A percentile compares a stretch with the other conserved stretches of the same genome.
Evolutionary conservation across 2,113 vertebrate genomes (phyloP).

Genomic region (Pituophis catenifer): DNA sequence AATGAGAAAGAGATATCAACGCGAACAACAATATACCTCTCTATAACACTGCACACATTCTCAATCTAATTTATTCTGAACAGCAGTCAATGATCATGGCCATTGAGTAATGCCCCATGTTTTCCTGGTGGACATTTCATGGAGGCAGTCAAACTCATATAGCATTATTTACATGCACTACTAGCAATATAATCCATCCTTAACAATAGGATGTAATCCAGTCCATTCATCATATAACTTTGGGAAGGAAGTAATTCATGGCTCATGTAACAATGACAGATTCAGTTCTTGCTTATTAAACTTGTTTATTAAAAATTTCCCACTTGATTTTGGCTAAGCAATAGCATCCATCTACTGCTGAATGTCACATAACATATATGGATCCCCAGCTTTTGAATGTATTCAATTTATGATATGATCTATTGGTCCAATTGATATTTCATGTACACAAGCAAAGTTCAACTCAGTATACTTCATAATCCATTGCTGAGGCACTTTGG

Average conservation of each 20-base stretch:
- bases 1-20: not conserved
- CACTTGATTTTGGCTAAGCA: not conserved
- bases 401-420: not conserved
- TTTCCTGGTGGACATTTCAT: not conserved
- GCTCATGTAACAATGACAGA: not conserved
- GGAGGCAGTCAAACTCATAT: not conserved
- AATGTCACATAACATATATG: not conserved
- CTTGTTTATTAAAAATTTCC: not conserved
- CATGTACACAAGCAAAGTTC: not conserved
- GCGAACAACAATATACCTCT: not conserved
- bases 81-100: not conserved
- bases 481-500: not conserved
- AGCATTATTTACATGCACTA: too few relatives aligned
- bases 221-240: not conserved
- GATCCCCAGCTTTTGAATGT: not conserved
- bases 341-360: not conserved
- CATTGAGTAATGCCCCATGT: not conserved
- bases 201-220: not conserved
- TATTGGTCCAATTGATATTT: not conserved
- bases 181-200: not conserved
- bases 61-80: not conserved
- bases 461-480: not conserved
- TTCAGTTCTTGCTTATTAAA: not conserved
- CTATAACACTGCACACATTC: not conserved
- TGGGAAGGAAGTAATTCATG: not conserved